These are phyloP conservation scores for Andricus grossulariae DNA, from an alignment of 1,140 invertebrate genomes.

Conservation along the genomic window DNA sequence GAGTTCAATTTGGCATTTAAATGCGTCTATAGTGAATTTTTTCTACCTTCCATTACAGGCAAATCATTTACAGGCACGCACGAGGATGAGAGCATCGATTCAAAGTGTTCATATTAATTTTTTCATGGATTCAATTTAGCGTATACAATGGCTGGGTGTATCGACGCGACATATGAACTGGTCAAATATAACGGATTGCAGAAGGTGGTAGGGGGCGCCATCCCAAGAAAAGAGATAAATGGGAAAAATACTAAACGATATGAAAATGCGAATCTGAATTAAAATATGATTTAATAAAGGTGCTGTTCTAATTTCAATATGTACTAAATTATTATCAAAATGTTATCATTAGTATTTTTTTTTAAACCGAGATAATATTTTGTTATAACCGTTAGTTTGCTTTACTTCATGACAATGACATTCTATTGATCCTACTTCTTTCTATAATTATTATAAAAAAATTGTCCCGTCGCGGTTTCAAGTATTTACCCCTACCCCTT, in stretches of 20 bases:
- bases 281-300: no score
- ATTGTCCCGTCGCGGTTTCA: no score
- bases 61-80: constrained; percentile 42
- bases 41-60: constrained; percentile 46
- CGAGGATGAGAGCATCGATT: neutral
- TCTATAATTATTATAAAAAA: no score
- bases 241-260: constrained; percentile 34
- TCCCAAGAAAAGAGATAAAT: constrained; percentile 42
- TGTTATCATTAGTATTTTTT: no score
- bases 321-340: no score
- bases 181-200: constrained; percentile 43
- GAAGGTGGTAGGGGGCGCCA: constrained; percentile 39
- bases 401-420: no score
- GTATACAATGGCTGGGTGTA: constrained; percentile 49
- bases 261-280: no score
- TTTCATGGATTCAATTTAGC: constrained; percentile 55
- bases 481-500: no score
- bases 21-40: constrained; percentile 50
- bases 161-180: constrained; percentile 37
- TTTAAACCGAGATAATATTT: no score
- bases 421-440: no score
- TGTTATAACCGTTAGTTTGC: no score
- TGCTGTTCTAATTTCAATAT: no score
- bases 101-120: constrained; percentile 56
- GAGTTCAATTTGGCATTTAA: constrained; percentile 54